Percentiles rank a stretch among this genome's conserved stretches.
Evolutionary conservation across 1,140 invertebrate species (phyloP).

Genomic region (Forficula auricularia): DNA sequence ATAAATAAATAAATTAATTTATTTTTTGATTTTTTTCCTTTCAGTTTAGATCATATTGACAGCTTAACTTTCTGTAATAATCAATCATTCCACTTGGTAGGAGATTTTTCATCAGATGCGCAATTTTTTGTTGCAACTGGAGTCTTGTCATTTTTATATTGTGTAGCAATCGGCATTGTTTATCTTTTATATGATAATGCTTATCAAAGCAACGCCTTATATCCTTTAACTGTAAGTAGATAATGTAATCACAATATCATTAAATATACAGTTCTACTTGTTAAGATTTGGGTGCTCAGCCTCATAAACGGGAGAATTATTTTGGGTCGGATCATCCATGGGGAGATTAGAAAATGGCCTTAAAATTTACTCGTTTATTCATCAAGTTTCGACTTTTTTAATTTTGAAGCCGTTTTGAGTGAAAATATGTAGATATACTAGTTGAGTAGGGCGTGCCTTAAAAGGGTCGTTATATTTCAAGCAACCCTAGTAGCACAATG

Average conservation of each 20-base stretch:
- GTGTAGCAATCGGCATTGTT: constrained; percentile 34
- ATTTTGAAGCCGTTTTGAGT: no score
- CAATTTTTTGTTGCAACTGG: constrained; percentile 53
- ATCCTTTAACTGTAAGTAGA: constrained; percentile 23
- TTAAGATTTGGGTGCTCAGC: no score
- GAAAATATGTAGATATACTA: no score
- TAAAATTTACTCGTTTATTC: no score
- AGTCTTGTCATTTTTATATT: constrained; percentile 44
- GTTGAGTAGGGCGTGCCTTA: no score
- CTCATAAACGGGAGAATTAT: no score
- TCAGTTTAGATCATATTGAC: constrained; percentile 13
- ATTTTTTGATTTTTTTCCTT: constrained; percentile 1
- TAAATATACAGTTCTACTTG: no score
- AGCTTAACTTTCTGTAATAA: not conserved
- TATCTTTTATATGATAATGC: constrained; percentile 40
- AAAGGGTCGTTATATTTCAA: no score
- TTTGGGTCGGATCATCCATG: no score
- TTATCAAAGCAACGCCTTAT: constrained; percentile 36
- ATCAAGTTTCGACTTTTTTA: no score
- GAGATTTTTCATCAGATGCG: constrained; percentile 37
- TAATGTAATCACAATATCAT: constrained; percentile 1
- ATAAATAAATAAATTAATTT: not conserved
- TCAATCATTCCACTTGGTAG: constrained; percentile 15
- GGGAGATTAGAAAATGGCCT: no score
- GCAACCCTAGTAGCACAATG: no score